Conservation (phyloP, 2,888 invertebrate genomes). For the Malthinus flaveolus region DNA sequence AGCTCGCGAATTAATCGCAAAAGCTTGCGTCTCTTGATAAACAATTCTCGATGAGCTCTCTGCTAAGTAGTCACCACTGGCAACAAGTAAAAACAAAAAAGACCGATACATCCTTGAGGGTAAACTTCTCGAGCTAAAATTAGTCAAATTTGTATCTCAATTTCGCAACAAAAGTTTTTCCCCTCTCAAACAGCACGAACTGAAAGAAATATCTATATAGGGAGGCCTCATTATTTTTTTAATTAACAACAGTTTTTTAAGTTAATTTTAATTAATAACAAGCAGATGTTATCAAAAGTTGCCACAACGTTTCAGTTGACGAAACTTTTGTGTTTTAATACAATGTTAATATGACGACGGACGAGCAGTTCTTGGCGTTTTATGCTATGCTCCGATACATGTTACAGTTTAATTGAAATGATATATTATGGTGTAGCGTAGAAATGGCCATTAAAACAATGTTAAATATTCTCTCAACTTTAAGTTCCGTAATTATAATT, state of each 20-base stretch:
- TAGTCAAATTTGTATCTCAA: constrained; percentile 33
- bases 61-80: background rate
- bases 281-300: constrained; percentile 37
- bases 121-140: constrained; percentile 29
- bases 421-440: constrained; percentile 31
- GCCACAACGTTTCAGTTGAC: constrained; percentile 15
- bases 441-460: constrained; percentile 31
- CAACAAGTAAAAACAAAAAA: constrained; percentile 32
- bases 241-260: constrained; percentile 40
- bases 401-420: constrained; percentile 41
- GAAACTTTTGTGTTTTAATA: constrained; percentile 21
- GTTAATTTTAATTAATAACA: constrained; percentile 41
- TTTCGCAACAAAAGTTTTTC: constrained; percentile 28
- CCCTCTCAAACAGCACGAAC: background rate
- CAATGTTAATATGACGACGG: constrained; percentile 15
- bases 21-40: background rate
- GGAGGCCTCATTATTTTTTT: constrained; percentile 39
- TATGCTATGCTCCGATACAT: constrained; percentile 38
- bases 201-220: background rate
- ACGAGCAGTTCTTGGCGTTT: constrained; percentile 20
- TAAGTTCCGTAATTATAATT: constrained; percentile 12
- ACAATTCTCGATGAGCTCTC: constrained; percentile 13
- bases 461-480: constrained; percentile 17
- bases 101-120: constrained; percentile 13
- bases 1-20: background rate